Evolutionary conservation across 2,888 invertebrate genomes (phyloP).

Genomic region (Zaprionus obscuricornis): DNA sequence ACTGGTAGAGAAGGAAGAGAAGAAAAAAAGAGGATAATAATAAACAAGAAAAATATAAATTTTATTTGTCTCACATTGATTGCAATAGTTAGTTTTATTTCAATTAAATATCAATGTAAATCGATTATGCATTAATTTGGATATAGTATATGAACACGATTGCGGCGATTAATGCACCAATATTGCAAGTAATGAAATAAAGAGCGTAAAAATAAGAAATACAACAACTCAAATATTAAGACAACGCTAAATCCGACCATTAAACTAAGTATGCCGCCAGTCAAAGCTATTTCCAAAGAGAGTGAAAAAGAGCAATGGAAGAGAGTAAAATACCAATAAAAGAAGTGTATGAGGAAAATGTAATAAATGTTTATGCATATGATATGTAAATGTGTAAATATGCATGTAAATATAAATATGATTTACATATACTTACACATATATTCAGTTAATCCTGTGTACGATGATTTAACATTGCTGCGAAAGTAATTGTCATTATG

Average conservation of each 20-base stretch:
- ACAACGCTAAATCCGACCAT: slow-evolving; percentile 93
- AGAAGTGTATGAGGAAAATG: too few species aligned
- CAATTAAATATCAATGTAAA: too few species aligned
- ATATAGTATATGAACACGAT: slow-evolving; percentile 4
- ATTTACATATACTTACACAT: slow-evolving; percentile 86
- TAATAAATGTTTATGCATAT: too few species aligned
- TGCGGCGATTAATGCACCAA: slow-evolving; percentile 6
- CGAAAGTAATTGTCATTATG: slow-evolving; percentile 88
- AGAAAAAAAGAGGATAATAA: too few species aligned
- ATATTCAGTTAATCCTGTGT: slow-evolving; percentile 91
- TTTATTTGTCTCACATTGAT: too few species aligned
- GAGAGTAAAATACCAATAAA: not conserved
- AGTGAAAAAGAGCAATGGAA: not conserved
- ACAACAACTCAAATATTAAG: slow-evolving; percentile 89
- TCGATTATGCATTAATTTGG: not conserved
- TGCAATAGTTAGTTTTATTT: too few species aligned
- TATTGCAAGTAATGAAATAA: slow-evolving; percentile 27
- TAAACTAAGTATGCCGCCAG: slow-evolving; percentile 90
- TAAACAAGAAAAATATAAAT: too few species aligned
- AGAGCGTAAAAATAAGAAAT: slow-evolving; percentile 86
- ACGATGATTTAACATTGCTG: slow-evolving; percentile 88
- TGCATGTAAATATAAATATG: not conserved
- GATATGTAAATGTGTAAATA: too few species aligned
- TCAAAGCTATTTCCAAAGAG: slow-evolving; percentile 89
- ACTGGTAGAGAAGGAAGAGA: too few species aligned